Base-by-base conservation (phyloP, 2,113 vertebrate species). In the Tor tambroides region DNA sequence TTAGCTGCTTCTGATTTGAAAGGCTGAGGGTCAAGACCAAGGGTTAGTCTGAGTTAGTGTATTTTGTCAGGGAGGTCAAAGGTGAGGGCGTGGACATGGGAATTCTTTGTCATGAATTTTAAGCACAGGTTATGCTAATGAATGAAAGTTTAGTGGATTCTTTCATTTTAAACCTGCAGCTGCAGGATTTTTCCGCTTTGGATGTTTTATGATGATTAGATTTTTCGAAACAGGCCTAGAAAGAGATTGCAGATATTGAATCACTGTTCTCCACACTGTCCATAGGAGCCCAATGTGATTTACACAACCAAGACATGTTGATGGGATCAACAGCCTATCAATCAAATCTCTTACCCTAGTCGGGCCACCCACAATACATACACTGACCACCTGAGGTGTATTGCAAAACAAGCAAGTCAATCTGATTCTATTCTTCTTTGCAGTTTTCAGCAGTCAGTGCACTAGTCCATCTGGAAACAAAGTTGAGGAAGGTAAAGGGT, bases 21-120 rank as follows among this genome's bases (percentile, higher is more conserved):
- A 84, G 76, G 83, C 49, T 32, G 6, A n/a, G 38, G 65, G 88
- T 86, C 56, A 63, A 28, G 63, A 61, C 67, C 23, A 72, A 80
- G 67, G 79, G 80, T 80, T 74, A 78, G 23, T 32, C 43, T 86
- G 26, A 82, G 59, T 74, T 32, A 74, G 61, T 35, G 23, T 69
- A 69, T 51, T 15, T 32, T 51, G 30, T 46, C 38, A 41, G 30
- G 19, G 46, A 38, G 38, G 80, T 72, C 30, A 86, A 49, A 63
- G 65, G 63, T 56, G 54, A 78, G 67, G 82, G 19, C 5, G 21
- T 80, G 65, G 28, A 32, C 19, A 76, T 23, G 59, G 61, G 10
- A 32, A 69, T 83, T 28, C 28, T 15, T 49, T 61, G 17, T 61
- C 32, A 30, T 83, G 67, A 83, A 30, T 38, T 69, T 83, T 61